A percentile compares a stretch with the other conserved stretches of the same genome.
phyloP scores from a whole-genome alignment of 2,797 vertebrate genomes.

The Xenentodon cancila region DNA sequence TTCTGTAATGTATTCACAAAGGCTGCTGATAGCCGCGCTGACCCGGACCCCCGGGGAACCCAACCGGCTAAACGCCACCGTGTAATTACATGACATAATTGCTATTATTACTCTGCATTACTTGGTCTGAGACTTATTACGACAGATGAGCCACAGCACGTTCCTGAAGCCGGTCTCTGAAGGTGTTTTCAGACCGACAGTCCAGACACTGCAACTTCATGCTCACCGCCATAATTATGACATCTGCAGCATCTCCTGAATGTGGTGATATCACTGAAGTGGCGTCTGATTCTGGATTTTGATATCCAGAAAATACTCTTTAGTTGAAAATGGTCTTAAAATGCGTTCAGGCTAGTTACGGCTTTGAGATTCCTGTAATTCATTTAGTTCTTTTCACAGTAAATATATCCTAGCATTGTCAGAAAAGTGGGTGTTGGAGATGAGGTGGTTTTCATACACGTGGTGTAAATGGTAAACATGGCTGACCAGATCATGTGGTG shows the following conservation, averaged over 20 bases:
- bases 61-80: constrained; percentile 2
- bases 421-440: too few relatives aligned
- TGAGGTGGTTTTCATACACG: too few relatives aligned
- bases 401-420: too few relatives aligned
- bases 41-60: constrained; percentile 9
- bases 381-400: too few relatives aligned
- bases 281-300: too few relatives aligned
- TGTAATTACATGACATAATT: constrained; percentile 37
- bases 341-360: too few relatives aligned
- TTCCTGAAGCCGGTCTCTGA: background rate
- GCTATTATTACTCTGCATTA: constrained; percentile 50
- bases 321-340: too few relatives aligned
- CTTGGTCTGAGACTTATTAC: constrained; percentile 13
- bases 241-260: constrained; percentile 27
- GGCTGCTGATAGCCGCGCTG: constrained; percentile 11
- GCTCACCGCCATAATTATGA: constrained; percentile 24
- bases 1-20: constrained; percentile 29
- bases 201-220: background rate
- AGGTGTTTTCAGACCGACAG: too few relatives aligned
- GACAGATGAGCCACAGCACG: background rate
- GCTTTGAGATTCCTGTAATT: too few relatives aligned
- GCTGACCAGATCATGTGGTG: too few relatives aligned
- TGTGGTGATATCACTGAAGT: constrained; percentile 8
- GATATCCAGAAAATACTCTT: too few relatives aligned
- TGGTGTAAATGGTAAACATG: too few relatives aligned